A percentile compares a stretch with the other conserved stretches of the same genome.
These are phyloP conservation scores for Cataglyphis hispanica DNA, from an alignment of 1,140 invertebrate species.

Conservation along the genomic window DNA sequence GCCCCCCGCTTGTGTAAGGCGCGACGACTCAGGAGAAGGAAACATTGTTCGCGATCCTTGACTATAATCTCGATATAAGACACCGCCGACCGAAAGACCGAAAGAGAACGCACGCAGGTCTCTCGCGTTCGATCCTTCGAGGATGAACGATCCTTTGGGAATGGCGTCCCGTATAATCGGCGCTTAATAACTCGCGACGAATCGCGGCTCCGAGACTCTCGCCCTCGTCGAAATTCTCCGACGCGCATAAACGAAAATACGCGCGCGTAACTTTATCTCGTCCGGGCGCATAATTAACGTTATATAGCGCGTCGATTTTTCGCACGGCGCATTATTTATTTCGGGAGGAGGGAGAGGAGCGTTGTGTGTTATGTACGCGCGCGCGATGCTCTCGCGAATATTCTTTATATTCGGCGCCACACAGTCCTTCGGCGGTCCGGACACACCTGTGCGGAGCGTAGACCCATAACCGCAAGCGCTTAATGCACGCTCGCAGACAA, in stretches of 20 bases:
- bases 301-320: conserved; percentile 15
- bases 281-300: conserved; percentile 15
- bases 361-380: background rate
- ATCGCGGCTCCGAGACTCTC: conserved; percentile 7
- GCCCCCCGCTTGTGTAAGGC: conserved; percentile 7
- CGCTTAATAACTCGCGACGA: conserved; percentile 58
- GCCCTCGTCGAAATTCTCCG: conserved; percentile 15
- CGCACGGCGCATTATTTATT: conserved; percentile 27
- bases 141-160: background rate
- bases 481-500: conserved; percentile 84
- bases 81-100: background rate
- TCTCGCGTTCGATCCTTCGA: conserved; percentile 30
- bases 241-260: conserved; percentile 25
- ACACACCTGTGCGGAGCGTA: conserved; percentile 67
- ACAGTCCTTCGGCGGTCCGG: background rate
- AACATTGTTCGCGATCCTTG: conserved; percentile 67
- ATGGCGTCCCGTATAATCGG: background rate
- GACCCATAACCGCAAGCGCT: conserved; percentile 81
- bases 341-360: background rate
- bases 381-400: conserved; percentile 7
- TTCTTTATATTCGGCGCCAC: conserved; percentile 35
- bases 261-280: conserved; percentile 23
- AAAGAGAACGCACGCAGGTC: background rate
- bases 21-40: conserved; percentile 16
- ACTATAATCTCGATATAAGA: conserved; percentile 66